Percentiles rank a stretch among this genome's conserved stretches.
Conservation (phyloP, 2,797 vertebrate genomes). For the Sebastes ruberrimus region DNA sequence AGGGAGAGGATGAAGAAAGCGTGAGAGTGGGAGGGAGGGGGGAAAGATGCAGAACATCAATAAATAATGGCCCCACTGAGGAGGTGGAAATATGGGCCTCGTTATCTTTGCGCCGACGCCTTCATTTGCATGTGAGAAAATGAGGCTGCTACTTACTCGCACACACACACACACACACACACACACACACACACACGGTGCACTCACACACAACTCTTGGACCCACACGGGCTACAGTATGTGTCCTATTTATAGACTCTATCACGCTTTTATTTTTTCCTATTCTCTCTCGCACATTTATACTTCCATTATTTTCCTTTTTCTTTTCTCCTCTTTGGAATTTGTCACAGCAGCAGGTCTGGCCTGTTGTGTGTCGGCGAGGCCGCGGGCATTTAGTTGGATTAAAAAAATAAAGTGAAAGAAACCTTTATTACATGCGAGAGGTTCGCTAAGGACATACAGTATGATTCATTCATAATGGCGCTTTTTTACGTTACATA, state of each 20-base stretch:
- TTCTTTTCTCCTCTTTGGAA: slow-evolving; percentile 35
- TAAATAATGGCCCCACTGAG: slow-evolving; percentile 88
- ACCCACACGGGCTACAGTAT: slow-evolving; percentile 64
- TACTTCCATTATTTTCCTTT: slow-evolving; percentile 46
- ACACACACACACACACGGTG: slow-evolving; percentile 8
- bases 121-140: slow-evolving; percentile 86
- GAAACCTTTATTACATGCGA: slow-evolving; percentile 26
- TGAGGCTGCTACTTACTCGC: slow-evolving; percentile 69
- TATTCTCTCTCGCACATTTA: slow-evolving; percentile 52
- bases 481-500: slow-evolving; percentile 1
- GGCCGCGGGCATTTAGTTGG: slow-evolving; percentile 31
- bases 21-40: slow-evolving; percentile 71
- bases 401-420: slow-evolving; percentile 34
- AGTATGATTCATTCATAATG: slow-evolving; percentile 12
- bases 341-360: slow-evolving; percentile 25
- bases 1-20: slow-evolving; percentile 80
- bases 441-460: slow-evolving; percentile 33
- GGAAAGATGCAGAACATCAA: slow-evolving; percentile 86
- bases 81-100: slow-evolving; percentile 86
- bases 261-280: slow-evolving; percentile 58
- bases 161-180: slow-evolving; percentile 11
- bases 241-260: slow-evolving; percentile 75
- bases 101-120: slow-evolving; percentile 84
- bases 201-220: slow-evolving; percentile 24
- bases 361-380: slow-evolving; percentile 19